These are phyloP conservation scores for Hyles vespertilio DNA, from an alignment of 1,140 invertebrate species.

Conservation along the genomic window DNA sequence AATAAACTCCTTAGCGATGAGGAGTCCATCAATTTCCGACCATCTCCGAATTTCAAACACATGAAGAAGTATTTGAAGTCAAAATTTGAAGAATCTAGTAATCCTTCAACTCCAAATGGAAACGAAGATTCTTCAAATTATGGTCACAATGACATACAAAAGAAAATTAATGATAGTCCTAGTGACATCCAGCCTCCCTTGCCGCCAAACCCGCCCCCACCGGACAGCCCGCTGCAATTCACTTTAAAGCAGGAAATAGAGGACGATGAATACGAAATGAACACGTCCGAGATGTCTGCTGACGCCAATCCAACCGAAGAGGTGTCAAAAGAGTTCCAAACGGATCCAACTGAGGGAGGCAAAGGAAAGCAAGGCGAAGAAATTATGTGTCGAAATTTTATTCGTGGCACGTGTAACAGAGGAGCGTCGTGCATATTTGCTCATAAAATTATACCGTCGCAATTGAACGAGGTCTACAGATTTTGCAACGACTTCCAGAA, in stretches of 20 bases:
- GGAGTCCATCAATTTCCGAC: constrained; percentile 35
- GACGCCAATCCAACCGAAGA: constrained; percentile 1
- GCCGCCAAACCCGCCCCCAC: background rate
- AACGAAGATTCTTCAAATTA: too few relatives aligned
- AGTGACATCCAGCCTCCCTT: background rate
- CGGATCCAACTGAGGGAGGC: constrained; percentile 3
- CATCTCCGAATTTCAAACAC: constrained; percentile 47
- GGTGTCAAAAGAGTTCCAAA: background rate
- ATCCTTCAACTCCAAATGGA: too few relatives aligned
- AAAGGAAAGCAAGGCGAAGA: constrained; percentile 13
- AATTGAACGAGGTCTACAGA: constrained; percentile 38
- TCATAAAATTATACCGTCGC: constrained; percentile 37
- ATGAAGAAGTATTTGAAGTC: constrained; percentile 59
- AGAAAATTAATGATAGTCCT: background rate
- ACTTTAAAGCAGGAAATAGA: background rate
- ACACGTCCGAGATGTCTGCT: background rate
- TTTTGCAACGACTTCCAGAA: constrained; percentile 55
- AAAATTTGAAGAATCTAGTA: constrained; percentile 32
- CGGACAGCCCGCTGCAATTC: background rate
- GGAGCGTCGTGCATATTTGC: constrained; percentile 36
- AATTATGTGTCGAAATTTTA: constrained; percentile 46
- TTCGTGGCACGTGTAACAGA: constrained; percentile 43
- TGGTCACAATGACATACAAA: too few relatives aligned
- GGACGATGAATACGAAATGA: background rate
- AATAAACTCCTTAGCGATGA: too few relatives aligned